phyloP scores from a whole-genome alignment of 2,113 vertebrate species.

The Neotoma lepida region DNA sequence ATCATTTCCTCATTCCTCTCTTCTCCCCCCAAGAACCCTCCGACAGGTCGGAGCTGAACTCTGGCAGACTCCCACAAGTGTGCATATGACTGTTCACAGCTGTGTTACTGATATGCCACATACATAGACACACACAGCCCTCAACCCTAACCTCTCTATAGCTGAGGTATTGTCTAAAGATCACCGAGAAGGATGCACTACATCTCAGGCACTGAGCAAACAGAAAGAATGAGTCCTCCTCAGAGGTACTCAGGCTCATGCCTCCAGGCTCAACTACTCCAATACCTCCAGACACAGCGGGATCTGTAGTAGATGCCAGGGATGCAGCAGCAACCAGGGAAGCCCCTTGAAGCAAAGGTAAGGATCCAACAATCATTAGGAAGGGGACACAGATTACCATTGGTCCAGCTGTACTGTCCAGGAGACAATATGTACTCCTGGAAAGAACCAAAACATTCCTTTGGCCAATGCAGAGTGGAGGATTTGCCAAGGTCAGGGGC shows the following conservation, averaged over 20 bases:
- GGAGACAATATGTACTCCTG: neutral
- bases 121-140: neutral
- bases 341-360: neutral
- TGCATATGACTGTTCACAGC: neutral
- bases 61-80: neutral
- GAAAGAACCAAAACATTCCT: neutral
- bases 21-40: too few relatives aligned
- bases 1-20: too few relatives aligned
- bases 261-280: neutral
- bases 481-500: neutral
- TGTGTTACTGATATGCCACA: neutral
- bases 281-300: neutral
- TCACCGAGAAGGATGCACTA: neutral
- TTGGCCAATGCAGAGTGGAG: neutral
- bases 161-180: neutral
- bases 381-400: neutral
- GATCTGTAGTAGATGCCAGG: fast-evolving
- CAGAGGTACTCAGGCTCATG: neutral
- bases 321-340: neutral
- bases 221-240: neutral
- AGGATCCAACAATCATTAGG: neutral
- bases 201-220: neutral
- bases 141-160: neutral
- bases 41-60: too few relatives aligned
- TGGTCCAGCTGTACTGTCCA: neutral